Evolutionary conservation across 2,797 vertebrate species (phyloP), one percentile per base, ranked within the genome.

Genomic region (Dendrocincla fuliginosa): DNA sequence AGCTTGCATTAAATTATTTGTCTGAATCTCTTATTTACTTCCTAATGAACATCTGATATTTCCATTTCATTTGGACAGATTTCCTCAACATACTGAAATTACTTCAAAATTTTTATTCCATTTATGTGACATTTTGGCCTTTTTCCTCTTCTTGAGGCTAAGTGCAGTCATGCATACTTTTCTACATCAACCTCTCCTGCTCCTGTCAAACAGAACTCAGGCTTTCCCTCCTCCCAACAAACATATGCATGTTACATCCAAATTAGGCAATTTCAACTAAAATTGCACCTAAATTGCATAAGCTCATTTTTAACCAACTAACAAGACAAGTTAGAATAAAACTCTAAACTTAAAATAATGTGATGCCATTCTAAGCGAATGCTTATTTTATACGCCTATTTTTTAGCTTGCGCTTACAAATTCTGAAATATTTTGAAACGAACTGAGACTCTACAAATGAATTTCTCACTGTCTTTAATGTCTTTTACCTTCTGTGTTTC

Each of bases 401-500:
- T 57, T 61, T n/a, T 33, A 57, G 25, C 11, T 56, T 8, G 64
- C 11, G 6, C 32, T 61, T 82, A 76, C 5, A 55, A 78, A 47
- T 52, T 61, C n/a, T 63, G n/a, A 53, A 80, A 13, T n/a, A 52
- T 64, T 92, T 90, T 59, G 17, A 32, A 68, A 4, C 13, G 10
- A 78, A 74, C 8, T 57, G 28, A 73, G 28, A 87, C 55, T 82
- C 87, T 71, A 33, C 22, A 84, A 75, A 15, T 33, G 16, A 60
- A 75, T 4, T 57, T 6, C 9, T 24, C 10, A 39, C 25, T 50
- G 41, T 50, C 27, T 71, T 57, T 44, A 92, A 86, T 5, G 39
- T 25, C 59, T 68, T 91, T 98, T 97, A 99, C 99, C 99, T 99
- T 99, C 96, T 99, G 99, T 52, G 99, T 99, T 97, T 99, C 99